phyloP scores from a whole-genome alignment of 2,888 invertebrate species.

The Gonocerus acuteangulatus region DNA sequence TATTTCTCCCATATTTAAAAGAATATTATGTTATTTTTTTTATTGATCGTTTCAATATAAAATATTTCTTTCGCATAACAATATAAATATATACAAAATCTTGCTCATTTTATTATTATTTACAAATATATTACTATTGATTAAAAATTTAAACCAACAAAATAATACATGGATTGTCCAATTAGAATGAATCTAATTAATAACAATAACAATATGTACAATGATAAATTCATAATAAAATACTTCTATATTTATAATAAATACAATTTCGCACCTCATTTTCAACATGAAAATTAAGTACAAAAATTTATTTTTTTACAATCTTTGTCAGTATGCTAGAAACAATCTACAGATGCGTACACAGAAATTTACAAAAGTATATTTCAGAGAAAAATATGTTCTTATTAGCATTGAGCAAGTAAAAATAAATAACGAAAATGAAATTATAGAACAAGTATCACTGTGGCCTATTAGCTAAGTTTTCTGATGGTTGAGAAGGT shows the following conservation, averaged over 20 bases:
- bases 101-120: background rate
- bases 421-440: too few relatives aligned
- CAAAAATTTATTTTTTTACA: slow-evolving; percentile 1
- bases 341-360: background rate
- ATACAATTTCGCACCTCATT: slow-evolving; percentile 6
- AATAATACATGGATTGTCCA: slow-evolving; percentile 15
- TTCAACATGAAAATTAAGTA: slow-evolving; percentile 18
- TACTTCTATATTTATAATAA: slow-evolving; percentile 14
- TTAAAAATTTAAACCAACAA: slow-evolving; percentile 8
- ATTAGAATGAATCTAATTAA: background rate
- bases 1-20: slow-evolving; percentile 8
- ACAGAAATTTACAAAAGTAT: slow-evolving; percentile 8
- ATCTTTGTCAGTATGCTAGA: background rate
- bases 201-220: slow-evolving; percentile 3
- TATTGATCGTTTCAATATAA: slow-evolving; percentile 11
- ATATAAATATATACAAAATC: slow-evolving; percentile 9
- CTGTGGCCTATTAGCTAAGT: slow-evolving; percentile 2
- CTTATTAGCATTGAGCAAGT: slow-evolving; percentile 8
- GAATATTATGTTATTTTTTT: too few relatives aligned
- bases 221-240: background rate
- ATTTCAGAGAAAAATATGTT: background rate
- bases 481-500: slow-evolving; percentile 17
- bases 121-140: slow-evolving; percentile 13
- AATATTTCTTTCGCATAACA: slow-evolving; percentile 9
- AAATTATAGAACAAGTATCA: background rate